Conservation (phyloP, 2,797 vertebrate genomes). For the Pyrrhura leucotis region DNA sequence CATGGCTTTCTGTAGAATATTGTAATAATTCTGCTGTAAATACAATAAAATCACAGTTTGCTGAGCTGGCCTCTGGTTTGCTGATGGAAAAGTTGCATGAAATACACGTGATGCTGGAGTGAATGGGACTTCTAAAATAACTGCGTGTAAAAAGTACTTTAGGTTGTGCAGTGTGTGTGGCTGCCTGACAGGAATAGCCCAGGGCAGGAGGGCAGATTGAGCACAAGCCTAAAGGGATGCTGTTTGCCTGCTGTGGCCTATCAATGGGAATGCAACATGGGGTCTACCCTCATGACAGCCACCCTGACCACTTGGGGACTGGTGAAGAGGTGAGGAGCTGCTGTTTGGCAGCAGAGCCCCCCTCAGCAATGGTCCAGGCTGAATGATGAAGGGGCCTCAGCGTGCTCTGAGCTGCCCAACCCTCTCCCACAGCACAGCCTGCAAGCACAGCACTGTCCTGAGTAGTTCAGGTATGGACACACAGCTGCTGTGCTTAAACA, state of each 20-base stretch:
- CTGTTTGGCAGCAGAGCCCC: neutral
- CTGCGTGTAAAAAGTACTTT: neutral
- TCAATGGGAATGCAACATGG: neutral
- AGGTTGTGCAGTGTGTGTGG: rapidly evolving
- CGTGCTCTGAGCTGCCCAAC: neutral
- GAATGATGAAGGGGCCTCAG: neutral
- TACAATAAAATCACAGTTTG: conserved; percentile 70
- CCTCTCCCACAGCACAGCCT: neutral
- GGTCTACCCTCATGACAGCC: neutral
- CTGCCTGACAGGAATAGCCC: rapidly evolving
- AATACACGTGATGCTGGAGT: neutral
- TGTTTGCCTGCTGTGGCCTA: neutral
- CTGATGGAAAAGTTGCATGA: neutral
- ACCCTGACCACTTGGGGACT: rapidly evolving
- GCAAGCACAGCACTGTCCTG: rapidly evolving
- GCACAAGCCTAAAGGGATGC: neutral
- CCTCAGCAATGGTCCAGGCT: neutral
- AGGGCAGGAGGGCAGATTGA: rapidly evolving
- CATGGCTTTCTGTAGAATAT: conserved; percentile 70
- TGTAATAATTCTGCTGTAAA: conserved; percentile 75
- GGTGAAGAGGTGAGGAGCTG: rapidly evolving
- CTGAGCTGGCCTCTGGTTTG: neutral
- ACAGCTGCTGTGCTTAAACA: neutral
- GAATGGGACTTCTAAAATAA: neutral
- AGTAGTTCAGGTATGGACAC: neutral